Conservation (phyloP, 2,113 vertebrate genomes). For the Pseudolaguvia tuberculata region DNA sequence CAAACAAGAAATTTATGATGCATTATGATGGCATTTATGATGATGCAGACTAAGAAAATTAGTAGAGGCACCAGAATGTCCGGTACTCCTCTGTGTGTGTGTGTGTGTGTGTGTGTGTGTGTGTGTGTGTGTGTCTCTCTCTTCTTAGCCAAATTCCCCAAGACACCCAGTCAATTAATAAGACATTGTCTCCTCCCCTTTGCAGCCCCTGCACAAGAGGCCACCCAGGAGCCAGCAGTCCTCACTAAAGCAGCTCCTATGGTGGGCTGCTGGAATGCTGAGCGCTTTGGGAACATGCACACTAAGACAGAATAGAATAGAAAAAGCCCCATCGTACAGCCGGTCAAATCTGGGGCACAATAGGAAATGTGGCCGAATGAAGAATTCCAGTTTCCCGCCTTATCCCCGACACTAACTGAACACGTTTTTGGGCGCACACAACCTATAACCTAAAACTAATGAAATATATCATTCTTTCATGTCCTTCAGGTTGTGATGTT, state of each 20-base stretch:
- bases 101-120: conserved; percentile 25
- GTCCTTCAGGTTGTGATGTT: too few relatives aligned
- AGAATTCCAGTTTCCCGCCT: conserved; percentile 60
- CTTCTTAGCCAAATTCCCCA: conserved; percentile 64
- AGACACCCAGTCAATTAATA: conserved; percentile 79
- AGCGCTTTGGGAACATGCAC: conserved; percentile 56
- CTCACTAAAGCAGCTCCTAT: conserved; percentile 70
- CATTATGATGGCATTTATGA: conserved; percentile 19
- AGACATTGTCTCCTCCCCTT: conserved; percentile 76
- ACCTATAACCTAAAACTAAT: too few relatives aligned
- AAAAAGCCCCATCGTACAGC: conserved; percentile 63
- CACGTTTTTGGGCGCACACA: neutral
- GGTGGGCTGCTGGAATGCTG: conserved; percentile 75
- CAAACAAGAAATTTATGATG: conserved; percentile 9
- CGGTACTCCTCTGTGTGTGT: conserved; percentile 33
- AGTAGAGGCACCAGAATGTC: conserved; percentile 35
- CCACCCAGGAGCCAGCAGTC: conserved; percentile 71
- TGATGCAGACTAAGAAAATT: conserved; percentile 10
- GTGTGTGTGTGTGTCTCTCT: conserved; percentile 15
- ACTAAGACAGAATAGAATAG: conserved; percentile 59
- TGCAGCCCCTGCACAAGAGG: conserved; percentile 63
- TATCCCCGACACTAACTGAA: conserved; percentile 33
- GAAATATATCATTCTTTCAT: too few relatives aligned
- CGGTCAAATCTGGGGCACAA: conserved; percentile 62
- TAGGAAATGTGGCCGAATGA: conserved; percentile 59